Base-by-base conservation (phyloP, 2,888 invertebrate genomes). In the Noctua janthina region DNA sequence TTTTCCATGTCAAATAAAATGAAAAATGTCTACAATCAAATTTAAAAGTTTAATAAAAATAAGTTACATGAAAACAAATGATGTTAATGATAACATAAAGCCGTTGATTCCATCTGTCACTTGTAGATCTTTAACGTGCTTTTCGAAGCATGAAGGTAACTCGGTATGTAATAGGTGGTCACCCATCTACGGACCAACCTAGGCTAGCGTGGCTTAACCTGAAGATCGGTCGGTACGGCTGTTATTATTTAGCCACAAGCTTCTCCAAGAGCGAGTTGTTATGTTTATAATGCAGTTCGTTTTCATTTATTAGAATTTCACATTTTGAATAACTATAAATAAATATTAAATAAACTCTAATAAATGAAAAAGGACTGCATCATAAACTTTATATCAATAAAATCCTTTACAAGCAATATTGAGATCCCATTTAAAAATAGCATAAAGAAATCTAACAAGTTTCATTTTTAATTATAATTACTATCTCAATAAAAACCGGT, bases 381-480 rank as follows among this genome's bases (percentile, higher is more conserved):
- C 39, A 56, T 49, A 49, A 51, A 35, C 5, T 70, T 68, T 43
- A n/a, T 49, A 78, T n/a, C 59, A 39, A 80, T 67, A 59, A 76
- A 70, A 76, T 56, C 70, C 35, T 81, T 73, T 17, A 74, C n/a
- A 81, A 66, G 70, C 59, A 72, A 67, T 64, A 75, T 69, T 51
- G 64, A 76, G 3, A 81, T 64, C 64, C 54, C 49, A 74, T 75
- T 72, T 73, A 67, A 64, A 71, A 73, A 11, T 35, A 43, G 35
- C 20, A 76, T 78, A 4, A 39, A 76, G 54, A 75, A 56, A 54
- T 15, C 39, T 69, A 67, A 78, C 70, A 76, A 69, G 68, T 79
- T 77, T 29, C 20, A 8, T 17, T 5, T 82, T 72, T 76, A 81
- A 80, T 85, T 76, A 85, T 77, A 80, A 80, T 82, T 76, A 88